Percentiles rank a stretch among this genome's conserved stretches.
phyloP scores from a whole-genome alignment of 2,113 vertebrate species.

The Corythornis madagascariensis region DNA sequence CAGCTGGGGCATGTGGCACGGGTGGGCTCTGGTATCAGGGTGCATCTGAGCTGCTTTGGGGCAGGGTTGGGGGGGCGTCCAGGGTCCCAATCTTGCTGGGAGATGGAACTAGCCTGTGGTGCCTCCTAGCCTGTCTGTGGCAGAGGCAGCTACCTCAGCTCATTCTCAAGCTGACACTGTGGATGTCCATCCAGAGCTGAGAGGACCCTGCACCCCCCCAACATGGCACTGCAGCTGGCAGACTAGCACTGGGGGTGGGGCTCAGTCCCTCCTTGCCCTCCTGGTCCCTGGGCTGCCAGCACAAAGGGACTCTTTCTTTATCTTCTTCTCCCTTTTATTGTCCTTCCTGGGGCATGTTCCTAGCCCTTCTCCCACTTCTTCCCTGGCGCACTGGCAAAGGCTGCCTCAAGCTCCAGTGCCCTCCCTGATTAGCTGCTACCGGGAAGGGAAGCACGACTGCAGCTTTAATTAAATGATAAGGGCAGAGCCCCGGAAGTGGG shows the following conservation, averaged over 20 bases:
- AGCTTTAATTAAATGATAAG: slow-evolving; percentile 77
- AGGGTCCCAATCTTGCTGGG: neutral
- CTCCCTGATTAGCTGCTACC: slow-evolving; percentile 63
- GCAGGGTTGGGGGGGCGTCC: too few species aligned
- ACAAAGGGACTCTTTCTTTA: neutral
- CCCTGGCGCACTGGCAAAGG: neutral
- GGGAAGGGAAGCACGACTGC: slow-evolving; percentile 37
- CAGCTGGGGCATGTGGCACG: accelerated
- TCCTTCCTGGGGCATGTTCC: neutral
- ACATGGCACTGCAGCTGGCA: accelerated
- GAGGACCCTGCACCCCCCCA: neutral
- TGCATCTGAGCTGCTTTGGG: neutral
- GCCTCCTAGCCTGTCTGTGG: neutral
- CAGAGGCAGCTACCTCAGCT: neutral
- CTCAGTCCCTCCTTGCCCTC: neutral
- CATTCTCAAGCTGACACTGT: accelerated
- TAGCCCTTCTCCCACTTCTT: neutral
- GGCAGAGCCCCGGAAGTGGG: slow-evolving; percentile 68
- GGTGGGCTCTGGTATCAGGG: neutral
- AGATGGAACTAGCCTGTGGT: neutral
- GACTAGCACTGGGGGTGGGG: neutral
- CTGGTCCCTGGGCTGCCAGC: neutral
- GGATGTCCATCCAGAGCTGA: neutral
- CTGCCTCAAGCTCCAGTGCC: slow-evolving; percentile 62
- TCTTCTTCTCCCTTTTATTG: neutral